These are phyloP conservation scores for Andrena minutula DNA, from an alignment of 2,888 invertebrate species.

Conservation along the genomic window DNA sequence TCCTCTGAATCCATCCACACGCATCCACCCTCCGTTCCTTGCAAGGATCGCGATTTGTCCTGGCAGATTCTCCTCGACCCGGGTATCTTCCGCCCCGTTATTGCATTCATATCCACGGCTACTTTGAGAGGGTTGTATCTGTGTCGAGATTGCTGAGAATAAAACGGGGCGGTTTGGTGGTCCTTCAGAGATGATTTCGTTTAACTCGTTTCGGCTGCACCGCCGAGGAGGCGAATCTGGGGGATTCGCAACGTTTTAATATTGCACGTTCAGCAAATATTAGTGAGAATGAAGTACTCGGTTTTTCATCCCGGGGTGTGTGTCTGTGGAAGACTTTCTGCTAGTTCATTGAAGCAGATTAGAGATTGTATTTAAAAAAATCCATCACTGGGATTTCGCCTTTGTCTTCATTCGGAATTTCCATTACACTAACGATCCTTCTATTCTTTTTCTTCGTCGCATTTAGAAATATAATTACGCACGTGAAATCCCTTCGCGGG, in stretches of 20 bases:
- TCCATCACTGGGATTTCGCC: background rate
- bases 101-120: slow-evolving; percentile 43
- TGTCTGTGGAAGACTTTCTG: slow-evolving; percentile 2
- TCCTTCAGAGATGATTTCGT: background rate
- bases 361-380: background rate
- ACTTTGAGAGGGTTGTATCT: slow-evolving; percentile 20
- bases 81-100: slow-evolving; percentile 17
- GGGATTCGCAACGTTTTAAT: slow-evolving; percentile 27
- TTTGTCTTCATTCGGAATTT: too few species aligned
- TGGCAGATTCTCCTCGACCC: slow-evolving; percentile 29
- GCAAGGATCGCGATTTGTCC: slow-evolving; percentile 47
- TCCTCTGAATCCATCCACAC: slow-evolving; percentile 14
- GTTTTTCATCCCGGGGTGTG: slow-evolving; percentile 7
- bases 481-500: too few species aligned
- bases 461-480: too few species aligned
- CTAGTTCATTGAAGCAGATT: too few species aligned
- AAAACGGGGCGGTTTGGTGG: background rate
- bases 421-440: too few species aligned
- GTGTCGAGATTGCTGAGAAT: slow-evolving; percentile 22
- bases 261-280: background rate
- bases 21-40: background rate
- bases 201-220: background rate
- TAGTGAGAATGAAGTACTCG: background rate
- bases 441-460: too few species aligned
- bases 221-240: background rate